A percentile compares a stretch with the other conserved stretches of the same genome.
phyloP scores from a whole-genome alignment of 2,888 invertebrate genomes.

The Entomobrya proxima region DNA sequence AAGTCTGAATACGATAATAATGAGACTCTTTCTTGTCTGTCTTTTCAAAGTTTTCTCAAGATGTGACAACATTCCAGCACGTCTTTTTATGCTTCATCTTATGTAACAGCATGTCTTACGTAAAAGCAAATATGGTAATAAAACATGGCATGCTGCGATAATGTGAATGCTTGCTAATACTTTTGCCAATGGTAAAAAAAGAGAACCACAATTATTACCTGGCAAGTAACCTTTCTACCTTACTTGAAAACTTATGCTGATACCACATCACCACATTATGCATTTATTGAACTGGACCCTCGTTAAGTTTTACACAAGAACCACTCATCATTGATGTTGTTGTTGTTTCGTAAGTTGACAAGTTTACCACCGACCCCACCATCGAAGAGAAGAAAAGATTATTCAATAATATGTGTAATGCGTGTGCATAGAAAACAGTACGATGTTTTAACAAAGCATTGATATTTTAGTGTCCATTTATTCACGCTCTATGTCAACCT shows the following conservation, averaged over 20 bases:
- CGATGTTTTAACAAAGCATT: conserved; percentile 1
- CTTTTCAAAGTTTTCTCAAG: background rate
- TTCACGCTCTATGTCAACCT: too few species aligned
- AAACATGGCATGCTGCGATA: background rate
- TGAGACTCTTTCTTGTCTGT: background rate
- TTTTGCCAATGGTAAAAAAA: background rate
- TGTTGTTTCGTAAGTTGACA: conserved; percentile 33
- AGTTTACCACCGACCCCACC: background rate
- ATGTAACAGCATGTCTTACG: background rate
- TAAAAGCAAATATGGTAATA: background rate
- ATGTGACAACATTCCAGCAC: conserved; percentile 46
- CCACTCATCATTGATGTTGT: background rate
- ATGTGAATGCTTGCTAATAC: background rate
- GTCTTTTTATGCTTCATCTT: conserved; percentile 3
- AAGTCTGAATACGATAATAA: too few species aligned
- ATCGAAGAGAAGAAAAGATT: background rate
- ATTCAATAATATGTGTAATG: too few species aligned
- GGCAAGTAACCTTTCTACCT: conserved; percentile 42
- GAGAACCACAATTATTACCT: conserved; percentile 4
- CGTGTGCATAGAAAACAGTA: background rate
- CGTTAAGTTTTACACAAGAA: background rate
- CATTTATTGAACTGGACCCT: background rate
- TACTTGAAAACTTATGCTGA: background rate
- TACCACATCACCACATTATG: background rate
- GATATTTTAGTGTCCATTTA: too few species aligned